These are phyloP conservation scores for Drosophila bifasciata DNA, from an alignment of 1,140 invertebrate species.

Conservation along the genomic window DNA sequence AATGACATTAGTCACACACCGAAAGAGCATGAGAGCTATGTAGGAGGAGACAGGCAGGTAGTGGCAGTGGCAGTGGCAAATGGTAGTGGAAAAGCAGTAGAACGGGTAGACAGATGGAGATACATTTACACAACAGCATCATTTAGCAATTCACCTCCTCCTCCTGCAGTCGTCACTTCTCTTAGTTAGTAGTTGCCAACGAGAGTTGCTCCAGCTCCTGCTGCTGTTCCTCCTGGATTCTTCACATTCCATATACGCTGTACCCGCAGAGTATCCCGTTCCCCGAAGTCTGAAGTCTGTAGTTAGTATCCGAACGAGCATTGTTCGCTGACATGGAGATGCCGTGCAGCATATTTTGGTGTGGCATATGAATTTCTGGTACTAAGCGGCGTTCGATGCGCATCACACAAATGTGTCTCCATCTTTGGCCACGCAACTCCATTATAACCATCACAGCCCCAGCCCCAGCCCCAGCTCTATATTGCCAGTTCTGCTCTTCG, in stretches of 20 bases:
- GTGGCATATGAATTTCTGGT: constrained; percentile 58
- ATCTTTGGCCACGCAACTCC: constrained; percentile 4
- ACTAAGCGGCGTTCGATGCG: not conserved
- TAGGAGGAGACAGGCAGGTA: not conserved
- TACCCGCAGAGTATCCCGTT: no score
- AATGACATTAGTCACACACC: constrained; percentile 74
- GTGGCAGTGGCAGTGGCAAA: not conserved
- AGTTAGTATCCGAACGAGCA: no score
- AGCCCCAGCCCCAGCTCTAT: no score
- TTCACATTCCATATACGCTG: constrained; percentile 17
- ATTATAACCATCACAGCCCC: no score
- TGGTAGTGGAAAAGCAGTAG: not conserved
- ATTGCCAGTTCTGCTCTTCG: no score
- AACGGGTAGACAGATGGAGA: constrained; percentile 27
- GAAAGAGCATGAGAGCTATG: not conserved
- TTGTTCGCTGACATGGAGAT: no score
- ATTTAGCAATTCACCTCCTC: constrained; percentile 7
- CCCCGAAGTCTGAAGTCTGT: no score
- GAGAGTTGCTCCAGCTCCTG: not conserved
- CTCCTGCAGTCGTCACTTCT: not conserved
- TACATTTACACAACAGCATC: constrained; percentile 29
- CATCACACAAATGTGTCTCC: not conserved
- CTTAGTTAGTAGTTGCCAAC: not conserved
- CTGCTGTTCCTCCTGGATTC: not conserved
- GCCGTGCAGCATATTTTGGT: constrained; percentile 53